These are phyloP conservation scores for Cyrtodaria siliqua DNA, from an alignment of 2,888 invertebrate species.

Conservation along the genomic window DNA sequence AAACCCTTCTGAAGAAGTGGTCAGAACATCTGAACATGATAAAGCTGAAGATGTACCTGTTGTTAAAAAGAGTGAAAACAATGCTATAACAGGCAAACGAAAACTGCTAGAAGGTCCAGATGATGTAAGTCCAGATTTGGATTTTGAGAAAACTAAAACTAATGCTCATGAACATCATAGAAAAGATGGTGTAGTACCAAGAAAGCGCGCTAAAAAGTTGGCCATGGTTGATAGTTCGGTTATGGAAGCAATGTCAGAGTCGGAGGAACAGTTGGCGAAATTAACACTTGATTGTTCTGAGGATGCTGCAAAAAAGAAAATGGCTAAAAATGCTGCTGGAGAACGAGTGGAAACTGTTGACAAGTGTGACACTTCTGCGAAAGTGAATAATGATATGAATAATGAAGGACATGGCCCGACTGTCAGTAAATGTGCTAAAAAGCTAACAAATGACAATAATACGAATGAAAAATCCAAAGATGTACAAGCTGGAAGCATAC, in stretches of 20 bases:
- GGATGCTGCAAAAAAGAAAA: slow-evolving; percentile 15
- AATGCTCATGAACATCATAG: slow-evolving; percentile 7
- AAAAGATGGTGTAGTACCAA: slow-evolving; percentile 25
- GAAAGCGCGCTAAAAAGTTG: slow-evolving; percentile 16
- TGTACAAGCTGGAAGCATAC: neutral
- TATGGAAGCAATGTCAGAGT: slow-evolving; percentile 59
- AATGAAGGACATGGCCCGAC: too few species aligned
- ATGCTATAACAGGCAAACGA: slow-evolving; percentile 8
- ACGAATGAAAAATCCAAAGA: too few species aligned
- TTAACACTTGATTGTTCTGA: slow-evolving; percentile 42
- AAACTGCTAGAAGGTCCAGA: slow-evolving; percentile 49
- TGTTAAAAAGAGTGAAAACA: slow-evolving; percentile 1
- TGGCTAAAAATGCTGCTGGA: neutral
- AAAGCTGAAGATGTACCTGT: too few species aligned
- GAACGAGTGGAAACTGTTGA: neutral
- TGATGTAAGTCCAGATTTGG: slow-evolving; percentile 53
- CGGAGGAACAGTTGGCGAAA: slow-evolving; percentile 60
- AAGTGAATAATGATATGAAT: too few species aligned
- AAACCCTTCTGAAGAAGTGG: neutral
- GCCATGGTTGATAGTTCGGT: slow-evolving; percentile 47
- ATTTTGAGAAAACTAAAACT: slow-evolving; percentile 20
- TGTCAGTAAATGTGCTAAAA: too few species aligned
- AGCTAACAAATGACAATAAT: too few species aligned
- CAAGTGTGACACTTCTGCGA: neutral
- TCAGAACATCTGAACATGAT: neutral